Percentiles rank a stretch among this genome's conserved stretches.
These are phyloP conservation scores for Malurus splendens DNA, from an alignment of 2,797 vertebrate genomes.

Conservation along the genomic window DNA sequence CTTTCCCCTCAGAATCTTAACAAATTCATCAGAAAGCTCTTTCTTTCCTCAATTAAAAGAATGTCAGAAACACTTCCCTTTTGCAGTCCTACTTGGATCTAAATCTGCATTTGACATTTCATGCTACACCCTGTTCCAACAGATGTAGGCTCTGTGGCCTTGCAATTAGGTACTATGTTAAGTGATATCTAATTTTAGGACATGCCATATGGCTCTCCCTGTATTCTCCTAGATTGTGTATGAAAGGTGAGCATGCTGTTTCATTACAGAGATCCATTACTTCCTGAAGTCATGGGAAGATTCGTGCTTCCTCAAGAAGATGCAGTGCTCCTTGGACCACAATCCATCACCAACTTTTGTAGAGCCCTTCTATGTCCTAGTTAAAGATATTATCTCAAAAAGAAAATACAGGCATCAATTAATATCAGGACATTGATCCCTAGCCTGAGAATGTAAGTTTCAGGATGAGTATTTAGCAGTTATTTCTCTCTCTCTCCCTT, in stretches of 20 bases:
- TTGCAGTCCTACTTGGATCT: slow-evolving; percentile 19
- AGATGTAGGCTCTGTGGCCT: slow-evolving; percentile 37
- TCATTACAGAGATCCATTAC: not conserved
- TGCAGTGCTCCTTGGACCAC: not conserved
- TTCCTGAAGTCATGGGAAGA: not conserved
- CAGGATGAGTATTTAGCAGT: not conserved
- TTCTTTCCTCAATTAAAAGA: not conserved
- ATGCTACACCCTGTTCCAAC: slow-evolving; percentile 16
- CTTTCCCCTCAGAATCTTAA: not conserved
- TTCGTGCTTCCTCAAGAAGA: not conserved
- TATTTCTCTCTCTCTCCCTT: not conserved
- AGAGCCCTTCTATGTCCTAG: not conserved
- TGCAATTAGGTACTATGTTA: slow-evolving; percentile 34
- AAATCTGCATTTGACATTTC: slow-evolving; percentile 53
- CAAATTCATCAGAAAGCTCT: not conserved
- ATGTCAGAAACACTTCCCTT: not conserved
- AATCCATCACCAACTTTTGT: not conserved
- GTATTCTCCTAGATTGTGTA: not conserved
- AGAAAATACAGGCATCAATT: not conserved
- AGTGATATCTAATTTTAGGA: slow-evolving; percentile 48
- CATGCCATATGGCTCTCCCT: slow-evolving; percentile 40
- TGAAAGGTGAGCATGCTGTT: slow-evolving; percentile 23
- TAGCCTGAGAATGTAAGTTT: not conserved
- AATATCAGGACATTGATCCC: not conserved
- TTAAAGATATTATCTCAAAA: not conserved